These are phyloP conservation scores for Stenichneumon culpator DNA, from an alignment of 2,888 invertebrate species.

Conservation along the genomic window DNA sequence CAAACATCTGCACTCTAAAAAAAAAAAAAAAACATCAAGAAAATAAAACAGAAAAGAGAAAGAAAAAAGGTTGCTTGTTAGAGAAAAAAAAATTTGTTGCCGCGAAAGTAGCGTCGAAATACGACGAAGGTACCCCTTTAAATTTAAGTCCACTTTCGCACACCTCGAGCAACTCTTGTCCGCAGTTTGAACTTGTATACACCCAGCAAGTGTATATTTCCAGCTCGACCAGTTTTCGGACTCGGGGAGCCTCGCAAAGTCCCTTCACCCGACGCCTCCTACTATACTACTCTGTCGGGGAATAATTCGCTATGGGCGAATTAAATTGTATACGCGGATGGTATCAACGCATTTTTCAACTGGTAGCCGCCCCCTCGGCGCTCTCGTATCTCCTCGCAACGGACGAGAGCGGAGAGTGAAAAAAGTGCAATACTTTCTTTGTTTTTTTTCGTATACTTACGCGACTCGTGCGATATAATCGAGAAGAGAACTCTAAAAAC, in stretches of 20 bases:
- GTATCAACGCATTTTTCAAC: constrained; percentile 60
- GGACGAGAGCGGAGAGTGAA: constrained; percentile 4
- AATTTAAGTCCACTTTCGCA: constrained; percentile 26
- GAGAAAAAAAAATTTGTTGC: neutral
- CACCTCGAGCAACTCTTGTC: neutral
- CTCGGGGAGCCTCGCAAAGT: neutral
- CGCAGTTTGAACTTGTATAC: neutral
- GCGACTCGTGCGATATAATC: constrained; percentile 11
- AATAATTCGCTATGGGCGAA: constrained; percentile 63
- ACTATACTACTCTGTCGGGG: neutral
- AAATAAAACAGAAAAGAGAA: neutral
- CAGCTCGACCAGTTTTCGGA: constrained; percentile 57
- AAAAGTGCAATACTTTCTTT: neutral
- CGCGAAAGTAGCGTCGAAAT: constrained; percentile 6
- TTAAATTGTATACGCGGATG: constrained; percentile 61
- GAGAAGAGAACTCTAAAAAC: constrained; percentile 26
- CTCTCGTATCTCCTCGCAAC: constrained; percentile 27
- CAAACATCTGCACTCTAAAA: neutral
- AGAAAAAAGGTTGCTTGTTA: neutral
- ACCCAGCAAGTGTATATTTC: constrained; percentile 10
- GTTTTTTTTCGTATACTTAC: neutral
- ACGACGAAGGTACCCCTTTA: constrained; percentile 29
- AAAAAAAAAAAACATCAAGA: neutral
- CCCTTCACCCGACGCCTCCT: constrained; percentile 25
- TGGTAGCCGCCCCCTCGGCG: constrained; percentile 35